Percentiles rank a stretch among this genome's conserved stretches.
phyloP scores from a whole-genome alignment of 2,113 vertebrate species.

The Serinus canaria region DNA sequence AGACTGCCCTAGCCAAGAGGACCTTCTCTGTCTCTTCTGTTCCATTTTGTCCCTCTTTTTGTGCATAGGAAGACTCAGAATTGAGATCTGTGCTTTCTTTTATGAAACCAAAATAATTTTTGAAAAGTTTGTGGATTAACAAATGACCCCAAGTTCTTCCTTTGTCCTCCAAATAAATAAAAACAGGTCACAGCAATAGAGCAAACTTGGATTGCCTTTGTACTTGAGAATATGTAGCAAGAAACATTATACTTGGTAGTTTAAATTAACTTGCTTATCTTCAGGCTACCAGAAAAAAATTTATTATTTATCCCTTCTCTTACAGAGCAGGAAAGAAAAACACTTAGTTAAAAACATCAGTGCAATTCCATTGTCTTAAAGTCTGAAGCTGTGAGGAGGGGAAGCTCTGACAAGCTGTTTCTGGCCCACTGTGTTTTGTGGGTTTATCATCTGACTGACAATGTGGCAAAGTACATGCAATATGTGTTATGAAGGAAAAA shows the following conservation, averaged over 20 bases:
- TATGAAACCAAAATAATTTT: not conserved
- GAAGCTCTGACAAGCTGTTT: not conserved
- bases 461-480: not conserved
- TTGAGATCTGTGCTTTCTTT: not conserved
- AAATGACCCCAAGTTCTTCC: not conserved
- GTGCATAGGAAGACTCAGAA: not conserved
- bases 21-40: not conserved
- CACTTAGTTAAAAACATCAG: not conserved
- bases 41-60: not conserved
- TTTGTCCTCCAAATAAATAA: not conserved
- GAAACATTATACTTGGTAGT: not conserved
- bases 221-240: not conserved
- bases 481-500: not conserved
- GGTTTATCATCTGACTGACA: not conserved
- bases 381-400: not conserved
- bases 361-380: not conserved
- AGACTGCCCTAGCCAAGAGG: not conserved
- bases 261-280: constrained; percentile 33
- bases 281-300: not conserved
- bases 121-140: not conserved
- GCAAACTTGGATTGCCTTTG: not conserved
- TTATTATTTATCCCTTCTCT: not conserved
- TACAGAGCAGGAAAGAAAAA: not conserved
- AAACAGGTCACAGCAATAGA: not conserved
- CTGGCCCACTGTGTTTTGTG: not conserved